phyloP scores from a whole-genome alignment of 2,113 vertebrate species.

The Ageneiosus marmoratus region DNA sequence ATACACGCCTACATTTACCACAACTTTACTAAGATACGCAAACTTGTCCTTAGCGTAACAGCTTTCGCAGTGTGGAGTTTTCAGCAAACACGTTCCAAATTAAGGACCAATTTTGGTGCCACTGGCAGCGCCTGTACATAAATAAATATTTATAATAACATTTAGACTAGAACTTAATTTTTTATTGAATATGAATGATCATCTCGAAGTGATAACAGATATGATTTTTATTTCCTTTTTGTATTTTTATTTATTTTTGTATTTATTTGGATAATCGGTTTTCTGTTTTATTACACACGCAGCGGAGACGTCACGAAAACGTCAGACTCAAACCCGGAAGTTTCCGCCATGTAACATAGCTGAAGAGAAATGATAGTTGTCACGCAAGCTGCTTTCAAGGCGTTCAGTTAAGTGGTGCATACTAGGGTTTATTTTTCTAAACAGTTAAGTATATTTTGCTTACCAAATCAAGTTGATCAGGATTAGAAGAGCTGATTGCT shows the following conservation, averaged over 20 bases:
- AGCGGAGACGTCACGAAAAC: background rate
- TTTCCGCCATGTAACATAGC: background rate
- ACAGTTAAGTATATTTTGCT: background rate
- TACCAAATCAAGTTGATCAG: background rate
- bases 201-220: background rate
- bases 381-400: background rate
- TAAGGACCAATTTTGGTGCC: background rate
- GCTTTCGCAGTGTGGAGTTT: background rate
- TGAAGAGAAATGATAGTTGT: slow-evolving; percentile 12
- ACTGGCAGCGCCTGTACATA: slow-evolving; percentile 19
- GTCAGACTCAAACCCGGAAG: slow-evolving; percentile 18
- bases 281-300: background rate
- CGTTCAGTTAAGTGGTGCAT: slow-evolving; percentile 6
- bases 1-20: background rate
- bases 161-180: background rate
- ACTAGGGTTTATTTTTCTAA: background rate
- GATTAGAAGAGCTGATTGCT: background rate
- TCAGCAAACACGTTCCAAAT: background rate
- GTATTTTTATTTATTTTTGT: too few relatives aligned
- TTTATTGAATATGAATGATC: background rate
- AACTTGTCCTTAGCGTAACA: background rate
- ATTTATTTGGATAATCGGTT: too few relatives aligned
- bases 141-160: slow-evolving; percentile 1
- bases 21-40: background rate
- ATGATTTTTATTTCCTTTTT: background rate